Conservation (phyloP, 2,888 invertebrate species). For the Meloe dianella region DNA sequence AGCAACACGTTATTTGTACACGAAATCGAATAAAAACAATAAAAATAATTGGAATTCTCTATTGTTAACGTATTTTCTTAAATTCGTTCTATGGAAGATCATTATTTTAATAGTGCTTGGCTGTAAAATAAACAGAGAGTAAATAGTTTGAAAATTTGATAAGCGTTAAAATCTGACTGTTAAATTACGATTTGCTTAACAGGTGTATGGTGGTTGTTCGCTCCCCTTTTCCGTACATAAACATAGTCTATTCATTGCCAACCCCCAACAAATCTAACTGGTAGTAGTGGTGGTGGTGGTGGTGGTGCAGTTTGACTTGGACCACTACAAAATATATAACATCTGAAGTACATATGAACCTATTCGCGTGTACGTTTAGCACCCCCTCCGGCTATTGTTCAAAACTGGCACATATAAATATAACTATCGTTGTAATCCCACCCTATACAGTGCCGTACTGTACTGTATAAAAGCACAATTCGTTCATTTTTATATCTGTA, state of each 20-base stretch:
- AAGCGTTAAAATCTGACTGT: conserved; percentile 53
- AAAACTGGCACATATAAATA: conserved; percentile 44
- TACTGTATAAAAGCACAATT: conserved; percentile 7
- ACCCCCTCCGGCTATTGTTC: conserved; percentile 40
- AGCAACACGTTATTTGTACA: conserved; percentile 11
- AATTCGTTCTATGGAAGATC: not conserved
- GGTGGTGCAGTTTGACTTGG: conserved; percentile 50
- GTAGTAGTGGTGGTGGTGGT: conserved; percentile 30
- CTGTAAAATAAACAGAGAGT: conserved; percentile 39
- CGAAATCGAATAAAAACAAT: not conserved
- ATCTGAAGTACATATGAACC: conserved; percentile 49
- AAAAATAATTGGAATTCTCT: not conserved
- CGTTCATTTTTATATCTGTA: not conserved
- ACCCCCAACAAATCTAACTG: conserved; percentile 35
- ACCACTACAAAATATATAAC: conserved; percentile 53
- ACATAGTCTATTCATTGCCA: conserved; percentile 45
- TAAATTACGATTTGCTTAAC: conserved; percentile 53
- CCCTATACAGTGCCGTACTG: conserved; percentile 19
- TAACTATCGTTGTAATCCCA: conserved; percentile 29
- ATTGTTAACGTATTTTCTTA: no score
- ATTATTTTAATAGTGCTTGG: not conserved
- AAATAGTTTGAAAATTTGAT: conserved; percentile 43
- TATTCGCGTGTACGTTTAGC: conserved; percentile 45
- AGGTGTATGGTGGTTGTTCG: conserved; percentile 50
- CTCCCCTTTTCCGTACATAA: conserved; percentile 47